Base-by-base conservation (phyloP, 2,797 vertebrate genomes). In the Lindbergichthys nudifrons region DNA sequence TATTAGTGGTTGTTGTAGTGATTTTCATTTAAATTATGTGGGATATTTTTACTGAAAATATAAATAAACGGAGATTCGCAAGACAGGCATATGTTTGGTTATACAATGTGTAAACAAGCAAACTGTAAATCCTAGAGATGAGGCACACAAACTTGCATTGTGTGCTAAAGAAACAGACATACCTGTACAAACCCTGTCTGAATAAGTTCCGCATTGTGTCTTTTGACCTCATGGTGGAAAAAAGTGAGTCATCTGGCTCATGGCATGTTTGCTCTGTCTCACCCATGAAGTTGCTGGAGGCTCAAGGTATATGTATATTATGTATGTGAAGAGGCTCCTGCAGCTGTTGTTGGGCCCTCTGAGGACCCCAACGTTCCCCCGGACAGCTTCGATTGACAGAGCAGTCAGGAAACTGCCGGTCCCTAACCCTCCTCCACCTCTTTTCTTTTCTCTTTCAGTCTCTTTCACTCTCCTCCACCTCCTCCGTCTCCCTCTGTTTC, bases 341-440 rank as follows among this genome's bases (percentile, higher is more conserved):
- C 91, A 93, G 93, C 93, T 93, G 93, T 90, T 90, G 81, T 73
- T 54, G 63, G 86, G 79, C 82, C 77, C 77, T 89, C 67, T 42
- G 73, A 62, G 80, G 75, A 65, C 87, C 74, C 87, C 68, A 82
- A 87, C 71, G 61, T 87, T 79, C 84, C 75, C 26, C 82, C 23
- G 81, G 87, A 89, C 88, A 84, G 84, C 86, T 87, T 73, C 57
- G 87, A 93, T 75, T 93, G 93, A 94, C 92, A 90, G 90, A 85
- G 53, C 81, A 74, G 85, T 87, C 88, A 77, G 83, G 59, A 85
- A 77, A 79, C 77, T 21, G 60, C 79, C 45, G 56, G 63, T 72
- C 77, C 77, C 75, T 67, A 59, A 39, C 72, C 77, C 64, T 88
- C 86, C 90, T 86, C 81, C 72, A 67, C 78, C 75, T 54, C 73